phyloP scores from a whole-genome alignment of 2,113 vertebrate genomes.

The Heliornis fulica region DNA sequence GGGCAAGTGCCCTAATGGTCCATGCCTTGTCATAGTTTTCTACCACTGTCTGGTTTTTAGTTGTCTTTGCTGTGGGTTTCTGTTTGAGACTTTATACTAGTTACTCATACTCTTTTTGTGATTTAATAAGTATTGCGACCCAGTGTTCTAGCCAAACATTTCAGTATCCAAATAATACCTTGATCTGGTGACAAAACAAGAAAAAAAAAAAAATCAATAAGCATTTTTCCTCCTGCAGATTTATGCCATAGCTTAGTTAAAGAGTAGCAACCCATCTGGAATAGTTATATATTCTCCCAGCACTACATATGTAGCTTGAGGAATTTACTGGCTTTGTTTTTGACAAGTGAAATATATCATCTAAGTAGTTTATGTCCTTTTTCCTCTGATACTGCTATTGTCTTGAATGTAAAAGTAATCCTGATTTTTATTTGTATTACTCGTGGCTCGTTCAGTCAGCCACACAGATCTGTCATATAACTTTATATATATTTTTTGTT shows the following conservation, averaged over 20 bases:
- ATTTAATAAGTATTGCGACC: background rate
- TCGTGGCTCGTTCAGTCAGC: background rate
- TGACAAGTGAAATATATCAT: background rate
- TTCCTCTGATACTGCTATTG: background rate
- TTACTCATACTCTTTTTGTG: background rate
- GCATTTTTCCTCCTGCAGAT: fast-evolving
- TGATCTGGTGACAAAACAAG: background rate
- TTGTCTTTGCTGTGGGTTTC: background rate
- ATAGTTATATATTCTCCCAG: background rate
- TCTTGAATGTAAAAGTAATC: constrained; percentile 24
- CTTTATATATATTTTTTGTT: background rate
- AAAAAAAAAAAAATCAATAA: background rate
- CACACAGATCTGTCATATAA: background rate
- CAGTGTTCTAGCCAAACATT: background rate
- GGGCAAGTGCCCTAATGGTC: background rate
- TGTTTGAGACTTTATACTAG: background rate
- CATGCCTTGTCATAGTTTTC: background rate
- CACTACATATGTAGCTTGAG: background rate
- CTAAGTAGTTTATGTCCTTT: background rate
- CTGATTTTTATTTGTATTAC: constrained; percentile 28
- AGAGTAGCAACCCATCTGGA: background rate
- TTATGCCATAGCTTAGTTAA: background rate
- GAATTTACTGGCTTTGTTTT: constrained; percentile 15
- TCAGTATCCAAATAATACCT: background rate
- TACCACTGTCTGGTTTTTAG: background rate